These are phyloP conservation scores for Orchesellides sinensis DNA, from an alignment of 2,888 invertebrate genomes.

Conservation along the genomic window DNA sequence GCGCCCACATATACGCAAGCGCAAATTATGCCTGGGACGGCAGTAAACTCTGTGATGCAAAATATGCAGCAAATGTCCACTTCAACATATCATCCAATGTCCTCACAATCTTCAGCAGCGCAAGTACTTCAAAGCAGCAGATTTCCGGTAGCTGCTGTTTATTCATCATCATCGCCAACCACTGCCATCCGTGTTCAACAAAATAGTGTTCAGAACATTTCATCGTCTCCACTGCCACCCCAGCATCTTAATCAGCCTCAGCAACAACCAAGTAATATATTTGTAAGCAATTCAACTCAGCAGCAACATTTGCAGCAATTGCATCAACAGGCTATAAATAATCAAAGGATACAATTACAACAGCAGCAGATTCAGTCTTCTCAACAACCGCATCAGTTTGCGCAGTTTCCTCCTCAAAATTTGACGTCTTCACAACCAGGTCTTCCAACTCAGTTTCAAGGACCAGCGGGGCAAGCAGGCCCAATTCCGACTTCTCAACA, in stretches of 20 bases:
- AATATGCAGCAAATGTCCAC: conserved; percentile 48
- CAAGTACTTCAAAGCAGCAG: too few relatives aligned
- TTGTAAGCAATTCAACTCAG: background rate
- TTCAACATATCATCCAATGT: background rate
- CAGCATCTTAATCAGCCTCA: too few relatives aligned
- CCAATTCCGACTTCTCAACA: background rate
- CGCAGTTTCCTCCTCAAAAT: background rate
- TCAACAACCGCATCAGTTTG: conserved; percentile 12
- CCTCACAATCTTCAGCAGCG: background rate
- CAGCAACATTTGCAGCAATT: conserved; percentile 9
- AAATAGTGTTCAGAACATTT: conserved; percentile 6
- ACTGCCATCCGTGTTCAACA: background rate
- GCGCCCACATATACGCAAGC: conserved; percentile 52
- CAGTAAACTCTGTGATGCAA: conserved; percentile 28
- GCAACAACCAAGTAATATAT: background rate
- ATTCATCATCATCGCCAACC: background rate
- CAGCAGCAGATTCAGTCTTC: conserved; percentile 18
- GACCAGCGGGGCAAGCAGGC: background rate
- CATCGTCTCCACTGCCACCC: background rate
- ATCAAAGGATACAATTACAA: background rate
- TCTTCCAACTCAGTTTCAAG: background rate
- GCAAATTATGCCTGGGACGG: conserved; percentile 50
- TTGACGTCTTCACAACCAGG: too few relatives aligned
- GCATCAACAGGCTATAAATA: background rate
- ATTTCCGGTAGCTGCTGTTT: background rate